These are phyloP conservation scores for Eufriesea mexicana DNA, from an alignment of 1,140 invertebrate species.

Conservation along the genomic window DNA sequence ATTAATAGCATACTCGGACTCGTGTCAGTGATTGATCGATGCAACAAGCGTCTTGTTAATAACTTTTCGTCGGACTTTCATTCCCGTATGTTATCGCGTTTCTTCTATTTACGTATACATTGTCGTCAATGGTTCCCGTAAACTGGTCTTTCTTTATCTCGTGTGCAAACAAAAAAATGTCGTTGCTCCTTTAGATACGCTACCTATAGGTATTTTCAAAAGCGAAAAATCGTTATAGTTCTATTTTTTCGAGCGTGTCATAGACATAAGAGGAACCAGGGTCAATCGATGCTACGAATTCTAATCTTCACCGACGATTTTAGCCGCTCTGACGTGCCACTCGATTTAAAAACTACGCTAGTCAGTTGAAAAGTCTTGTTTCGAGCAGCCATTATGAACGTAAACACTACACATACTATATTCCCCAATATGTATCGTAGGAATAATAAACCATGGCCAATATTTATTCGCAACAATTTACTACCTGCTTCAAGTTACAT, in stretches of 20 bases:
- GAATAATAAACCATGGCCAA: background rate
- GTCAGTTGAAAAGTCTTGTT: background rate
- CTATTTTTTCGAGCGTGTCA: constrained; percentile 9
- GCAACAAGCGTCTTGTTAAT: background rate
- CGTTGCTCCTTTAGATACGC: background rate
- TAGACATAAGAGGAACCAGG: constrained; percentile 15
- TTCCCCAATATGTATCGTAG: no score
- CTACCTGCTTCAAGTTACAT: background rate
- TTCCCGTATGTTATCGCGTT: background rate
- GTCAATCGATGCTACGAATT: constrained; percentile 29
- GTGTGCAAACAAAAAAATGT: background rate
- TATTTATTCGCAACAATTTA: background rate
- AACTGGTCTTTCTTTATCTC: background rate
- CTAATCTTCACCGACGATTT: constrained; percentile 19
- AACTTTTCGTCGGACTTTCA: background rate
- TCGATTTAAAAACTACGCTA: constrained; percentile 22
- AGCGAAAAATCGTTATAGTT: background rate
- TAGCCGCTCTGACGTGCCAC: constrained; percentile 2
- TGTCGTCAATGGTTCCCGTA: background rate
- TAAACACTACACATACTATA: background rate
- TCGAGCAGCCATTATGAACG: background rate
- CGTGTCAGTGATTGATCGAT: background rate
- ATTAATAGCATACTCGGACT: no score
- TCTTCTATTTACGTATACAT: background rate
- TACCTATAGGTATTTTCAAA: background rate